phyloP scores from a whole-genome alignment of 1,140 invertebrate species.

The Drosophila ercepeae region DNA sequence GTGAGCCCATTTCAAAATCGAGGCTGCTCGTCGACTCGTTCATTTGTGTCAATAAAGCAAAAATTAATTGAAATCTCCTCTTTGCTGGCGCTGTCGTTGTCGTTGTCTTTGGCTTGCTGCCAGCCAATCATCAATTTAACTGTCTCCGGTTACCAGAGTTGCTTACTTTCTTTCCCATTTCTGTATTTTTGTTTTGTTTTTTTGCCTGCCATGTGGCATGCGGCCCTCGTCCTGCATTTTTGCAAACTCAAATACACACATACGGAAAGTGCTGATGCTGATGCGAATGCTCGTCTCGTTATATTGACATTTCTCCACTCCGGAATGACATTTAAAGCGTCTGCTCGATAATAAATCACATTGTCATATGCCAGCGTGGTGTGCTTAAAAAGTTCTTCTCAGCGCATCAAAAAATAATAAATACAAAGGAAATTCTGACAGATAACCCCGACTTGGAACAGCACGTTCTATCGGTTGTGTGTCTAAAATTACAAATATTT shows the following conservation, averaged over 20 bases:
- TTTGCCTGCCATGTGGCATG: neutral
- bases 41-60: constrained; percentile 69
- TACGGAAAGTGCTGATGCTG: constrained; percentile 38
- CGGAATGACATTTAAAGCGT: constrained; percentile 73
- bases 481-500: constrained; percentile 65
- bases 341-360: constrained; percentile 77
- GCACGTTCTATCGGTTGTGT: constrained; percentile 53
- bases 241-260: constrained; percentile 15
- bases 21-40: constrained; percentile 29
- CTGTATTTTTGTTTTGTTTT: neutral
- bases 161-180: constrained; percentile 14
- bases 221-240: constrained; percentile 33
- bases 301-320: constrained; percentile 68
- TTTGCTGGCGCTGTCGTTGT: neutral
- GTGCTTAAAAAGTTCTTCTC: constrained; percentile 53
- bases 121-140: constrained; percentile 72
- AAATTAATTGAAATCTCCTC: constrained; percentile 79
- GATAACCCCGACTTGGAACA: constrained; percentile 4
- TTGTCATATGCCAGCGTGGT: constrained; percentile 59
- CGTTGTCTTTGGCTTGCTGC: constrained; percentile 23
- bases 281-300: constrained; percentile 64
- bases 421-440: constrained; percentile 13
- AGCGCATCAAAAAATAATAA: constrained; percentile 12
- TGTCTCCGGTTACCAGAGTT: constrained; percentile 47
- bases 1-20: constrained; percentile 36